Evolutionary conservation across 2,888 invertebrate genomes (phyloP).

Genomic region (Diplolepis rosae): DNA sequence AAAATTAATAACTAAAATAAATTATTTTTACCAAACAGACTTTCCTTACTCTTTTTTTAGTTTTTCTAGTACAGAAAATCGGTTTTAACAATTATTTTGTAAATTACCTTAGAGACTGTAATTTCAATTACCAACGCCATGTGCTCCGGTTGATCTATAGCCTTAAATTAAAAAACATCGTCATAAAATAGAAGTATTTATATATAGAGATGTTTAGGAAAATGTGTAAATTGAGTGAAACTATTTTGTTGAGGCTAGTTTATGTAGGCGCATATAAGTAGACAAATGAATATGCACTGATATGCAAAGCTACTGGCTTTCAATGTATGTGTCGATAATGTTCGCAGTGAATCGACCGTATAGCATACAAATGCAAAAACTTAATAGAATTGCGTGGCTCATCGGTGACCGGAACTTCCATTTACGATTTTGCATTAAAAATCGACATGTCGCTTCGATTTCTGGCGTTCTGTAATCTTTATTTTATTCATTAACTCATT

Average conservation of each 20-base stretch:
- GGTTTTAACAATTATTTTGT: too few relatives aligned
- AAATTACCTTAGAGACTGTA: too few relatives aligned
- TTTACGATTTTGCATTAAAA: not conserved
- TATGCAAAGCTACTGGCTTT: not conserved
- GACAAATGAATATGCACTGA: not conserved
- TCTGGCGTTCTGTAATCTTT: not conserved
- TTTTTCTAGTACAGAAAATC: too few relatives aligned
- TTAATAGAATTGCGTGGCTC: not conserved
- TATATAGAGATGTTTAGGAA: not conserved
- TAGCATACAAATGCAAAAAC: constrained; percentile 6
- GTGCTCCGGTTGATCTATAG: too few relatives aligned
- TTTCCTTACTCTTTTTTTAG: too few relatives aligned
- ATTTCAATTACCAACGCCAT: too few relatives aligned
- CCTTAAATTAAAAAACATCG: too few relatives aligned
- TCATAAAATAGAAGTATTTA: not conserved
- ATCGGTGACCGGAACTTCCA: not conserved
- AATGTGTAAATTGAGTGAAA: not conserved
- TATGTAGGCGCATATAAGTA: not conserved
- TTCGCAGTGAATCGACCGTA: not conserved
- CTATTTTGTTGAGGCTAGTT: not conserved
- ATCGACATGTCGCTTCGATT: not conserved
- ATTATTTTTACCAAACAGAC: too few relatives aligned
- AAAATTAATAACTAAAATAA: too few relatives aligned
- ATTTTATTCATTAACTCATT: not conserved
- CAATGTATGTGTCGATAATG: not conserved